Conservation (phyloP, 2,113 vertebrate species). For the Carassius auratus region DNA sequence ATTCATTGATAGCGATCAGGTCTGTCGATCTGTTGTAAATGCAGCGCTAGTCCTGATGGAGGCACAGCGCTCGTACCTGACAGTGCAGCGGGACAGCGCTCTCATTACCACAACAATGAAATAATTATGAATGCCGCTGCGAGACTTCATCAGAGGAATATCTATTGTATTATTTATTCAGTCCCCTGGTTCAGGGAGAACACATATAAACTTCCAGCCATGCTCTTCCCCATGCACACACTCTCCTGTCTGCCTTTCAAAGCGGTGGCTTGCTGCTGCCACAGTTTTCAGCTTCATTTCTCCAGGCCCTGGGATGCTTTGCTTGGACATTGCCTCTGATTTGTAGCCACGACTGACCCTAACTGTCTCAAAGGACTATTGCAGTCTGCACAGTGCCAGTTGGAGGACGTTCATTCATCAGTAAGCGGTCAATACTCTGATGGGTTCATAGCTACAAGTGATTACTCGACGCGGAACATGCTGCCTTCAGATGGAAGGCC, state of each 20-base stretch:
- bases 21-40: conserved; percentile 34
- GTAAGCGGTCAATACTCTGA: conserved; percentile 32
- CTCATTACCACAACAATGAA: conserved; percentile 83
- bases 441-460: conserved; percentile 33
- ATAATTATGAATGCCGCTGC: conserved; percentile 80
- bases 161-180: conserved; percentile 84
- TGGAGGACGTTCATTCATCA: conserved; percentile 41
- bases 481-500: conserved; percentile 21
- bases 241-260: conserved; percentile 64
- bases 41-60: conserved; percentile 52
- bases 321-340: conserved; percentile 46
- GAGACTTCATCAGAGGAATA: conserved; percentile 82
- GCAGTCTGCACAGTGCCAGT: conserved; percentile 40
- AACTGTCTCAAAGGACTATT: conserved; percentile 42
- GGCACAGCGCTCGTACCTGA: conserved; percentile 60
- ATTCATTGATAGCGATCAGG: background rate
- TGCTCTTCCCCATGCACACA: conserved; percentile 63
- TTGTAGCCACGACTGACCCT: conserved; percentile 40
- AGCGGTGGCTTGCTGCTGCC: conserved; percentile 54
- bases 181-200: conserved; percentile 80
- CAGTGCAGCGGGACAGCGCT: conserved; percentile 64
- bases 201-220: conserved; percentile 78
- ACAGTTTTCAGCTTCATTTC: conserved; percentile 46
- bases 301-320: conserved; percentile 48
- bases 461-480: background rate